Evolutionary conservation across 2,113 vertebrate genomes (phyloP).

Genomic region (Zosterops hypoxanthus): DNA sequence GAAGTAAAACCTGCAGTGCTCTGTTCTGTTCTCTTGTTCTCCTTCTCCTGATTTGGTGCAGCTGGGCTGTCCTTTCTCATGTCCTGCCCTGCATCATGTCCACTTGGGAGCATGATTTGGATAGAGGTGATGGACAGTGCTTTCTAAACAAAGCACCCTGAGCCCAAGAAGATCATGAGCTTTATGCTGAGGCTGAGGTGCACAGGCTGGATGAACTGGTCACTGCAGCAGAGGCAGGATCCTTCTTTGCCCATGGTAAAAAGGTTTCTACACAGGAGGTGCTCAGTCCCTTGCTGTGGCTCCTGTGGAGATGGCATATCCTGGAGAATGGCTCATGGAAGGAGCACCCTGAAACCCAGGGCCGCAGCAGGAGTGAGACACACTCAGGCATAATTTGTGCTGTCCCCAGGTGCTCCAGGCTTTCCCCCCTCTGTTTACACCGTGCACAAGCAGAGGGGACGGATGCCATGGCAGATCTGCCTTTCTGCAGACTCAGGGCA

Average conservation of each 20-base stretch:
- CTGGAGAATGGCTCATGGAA: neutral
- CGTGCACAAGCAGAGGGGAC: neutral
- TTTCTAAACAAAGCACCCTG: neutral
- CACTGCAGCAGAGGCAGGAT: neutral
- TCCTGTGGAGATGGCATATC: neutral
- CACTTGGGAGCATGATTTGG: neutral
- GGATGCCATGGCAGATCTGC: neutral
- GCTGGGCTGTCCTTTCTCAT: neutral
- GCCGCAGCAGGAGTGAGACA: neutral
- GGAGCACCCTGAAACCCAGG: neutral
- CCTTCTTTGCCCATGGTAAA: neutral
- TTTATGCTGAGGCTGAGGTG: neutral
- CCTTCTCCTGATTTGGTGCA: neutral
- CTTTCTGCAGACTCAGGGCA: neutral
- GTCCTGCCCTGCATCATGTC: neutral
- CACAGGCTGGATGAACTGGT: accelerated
- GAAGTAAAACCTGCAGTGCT: neutral
- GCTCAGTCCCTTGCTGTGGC: neutral
- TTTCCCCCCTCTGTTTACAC: neutral
- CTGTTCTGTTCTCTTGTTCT: neutral
- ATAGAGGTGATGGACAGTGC: neutral
- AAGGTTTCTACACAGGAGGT: neutral
- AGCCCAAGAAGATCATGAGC: neutral
- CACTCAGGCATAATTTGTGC: too few relatives aligned
- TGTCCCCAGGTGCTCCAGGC: neutral